Evolutionary conservation across 2,113 vertebrate genomes (phyloP).

Genomic region (Eurypyga helias): DNA sequence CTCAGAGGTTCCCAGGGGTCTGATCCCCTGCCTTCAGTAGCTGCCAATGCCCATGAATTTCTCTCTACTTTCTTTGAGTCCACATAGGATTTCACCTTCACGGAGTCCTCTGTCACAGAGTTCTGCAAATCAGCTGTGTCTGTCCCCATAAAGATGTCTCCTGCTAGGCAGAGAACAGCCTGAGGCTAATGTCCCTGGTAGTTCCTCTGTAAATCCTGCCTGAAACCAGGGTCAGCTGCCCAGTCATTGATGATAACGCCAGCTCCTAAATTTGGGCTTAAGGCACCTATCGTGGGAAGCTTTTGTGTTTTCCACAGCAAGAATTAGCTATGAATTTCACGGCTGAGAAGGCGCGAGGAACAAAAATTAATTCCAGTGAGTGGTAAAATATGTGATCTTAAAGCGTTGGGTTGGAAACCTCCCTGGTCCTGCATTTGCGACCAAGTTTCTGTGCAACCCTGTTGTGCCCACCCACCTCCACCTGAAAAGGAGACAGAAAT

Average conservation of each 20-base stretch:
- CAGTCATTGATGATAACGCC: accelerated
- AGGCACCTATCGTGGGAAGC: neutral
- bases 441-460: neutral
- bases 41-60: neutral
- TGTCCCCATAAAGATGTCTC: neutral
- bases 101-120: neutral
- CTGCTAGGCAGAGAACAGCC: neutral
- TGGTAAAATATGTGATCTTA: neutral
- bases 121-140: neutral
- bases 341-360: neutral
- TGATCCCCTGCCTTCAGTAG: neutral
- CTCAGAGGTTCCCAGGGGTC: neutral
- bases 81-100: neutral
- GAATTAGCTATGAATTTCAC: neutral
- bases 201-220: neutral
- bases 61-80: neutral
- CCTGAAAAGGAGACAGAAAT: neutral
- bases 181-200: neutral
- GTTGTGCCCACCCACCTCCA: too few relatives aligned
- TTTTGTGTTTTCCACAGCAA: neutral
- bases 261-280: neutral
- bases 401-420: accelerated
- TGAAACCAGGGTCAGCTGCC: neutral
- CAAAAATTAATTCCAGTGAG: neutral
- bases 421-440: neutral